Base-by-base conservation (phyloP, 2,113 vertebrate genomes). In the Rafetus swinhoei region DNA sequence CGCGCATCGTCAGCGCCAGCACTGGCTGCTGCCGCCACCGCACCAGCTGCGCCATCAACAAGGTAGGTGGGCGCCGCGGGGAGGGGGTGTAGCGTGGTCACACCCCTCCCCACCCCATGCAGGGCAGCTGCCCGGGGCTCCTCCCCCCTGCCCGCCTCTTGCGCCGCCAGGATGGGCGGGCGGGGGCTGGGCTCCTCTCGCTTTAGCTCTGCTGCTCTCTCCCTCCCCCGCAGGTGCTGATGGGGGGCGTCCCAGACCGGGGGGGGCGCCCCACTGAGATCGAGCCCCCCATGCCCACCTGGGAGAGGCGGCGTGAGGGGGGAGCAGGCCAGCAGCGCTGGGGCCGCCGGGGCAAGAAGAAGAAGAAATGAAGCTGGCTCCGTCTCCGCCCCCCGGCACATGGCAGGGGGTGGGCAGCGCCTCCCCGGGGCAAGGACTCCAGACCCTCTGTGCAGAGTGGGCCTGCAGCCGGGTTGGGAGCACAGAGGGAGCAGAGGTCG, bases 251-350 rank as follows among this genome's bases (percentile, higher is more conserved):
- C 24, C 99, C 99, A 3, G 99, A 99, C 96, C 98, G 99, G 88
- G 99, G 99, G 39, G 99, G 99, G 8, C 97, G 99, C 14, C 99
- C 99, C 0, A 97, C 97, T 54, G 99, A 99, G 95, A 98, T 99
- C 2, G 99, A 99, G 90, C 95, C 98, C 2, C 99, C 99, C 1
- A 99, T 99, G 99, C 99, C 99, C 16, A 14, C 1, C 2, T 99
- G 99, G 98, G 96, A 94, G 85, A 96, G 93, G 45, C 95, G 98
- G 65, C 97, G 97, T 89, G 95, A 98, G 4, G 97, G 98, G 32
- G 96, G 97, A 1, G 90, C 94, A 35, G 81, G 89, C 9, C 32
- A 80, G 45, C 94, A 95, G 52, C 82, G 91, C 53, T 94, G 95
- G 80, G 94, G 82, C 39, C 87, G 81, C 6, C 97, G 62, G 90